Base-by-base conservation (phyloP, 2,888 invertebrate genomes). In the Lycia hirtaria region DNA sequence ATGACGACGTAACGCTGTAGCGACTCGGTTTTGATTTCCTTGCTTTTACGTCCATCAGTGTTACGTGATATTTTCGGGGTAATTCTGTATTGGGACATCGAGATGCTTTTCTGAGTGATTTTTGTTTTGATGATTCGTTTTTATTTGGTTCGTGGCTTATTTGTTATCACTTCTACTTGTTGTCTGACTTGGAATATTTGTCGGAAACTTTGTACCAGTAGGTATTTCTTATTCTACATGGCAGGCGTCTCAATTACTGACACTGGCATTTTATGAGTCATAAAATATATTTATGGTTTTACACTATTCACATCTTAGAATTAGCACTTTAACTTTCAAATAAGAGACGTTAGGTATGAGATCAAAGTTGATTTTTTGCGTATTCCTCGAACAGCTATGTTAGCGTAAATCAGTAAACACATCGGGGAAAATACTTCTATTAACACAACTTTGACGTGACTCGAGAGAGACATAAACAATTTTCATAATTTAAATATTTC, bases 11-110 rank as follows among this genome's bases (percentile, higher is more conserved):
- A 90, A 90, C 88, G 73, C 63, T 82, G 83, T 79, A 85, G 81
- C 83, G 83, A 80, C 83, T 87, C 79, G 78, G 87, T 89, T 90
- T 91, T 90, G 90, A 90, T 92, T 90, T 91, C 90, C 89, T 91
- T 85, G 78, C 88, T 87, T 89, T 88, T 86, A 86, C 84, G 83
- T 83, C 75, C 84, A 86, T 86, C 85, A 80, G 68, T 65, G 80
- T 91, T 91, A 87, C 87, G 89, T 89, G 78, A 85, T 77, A 75
- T 72, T 78, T 83, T 82, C 69, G 78, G 80, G 76, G 75, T 78
- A 76, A 81, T 82, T 85, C 85, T 77, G 69, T 70, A 64, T 72
- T 71, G 71, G 76, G 69, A 71, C 73, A 74, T 80, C 69, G 71
- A 62, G 63, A 61, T 68, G 70, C 71, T 63, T 64, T 56, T 57